These are phyloP conservation scores for Macaria liturata DNA, from an alignment of 2,888 invertebrate species.

Conservation along the genomic window DNA sequence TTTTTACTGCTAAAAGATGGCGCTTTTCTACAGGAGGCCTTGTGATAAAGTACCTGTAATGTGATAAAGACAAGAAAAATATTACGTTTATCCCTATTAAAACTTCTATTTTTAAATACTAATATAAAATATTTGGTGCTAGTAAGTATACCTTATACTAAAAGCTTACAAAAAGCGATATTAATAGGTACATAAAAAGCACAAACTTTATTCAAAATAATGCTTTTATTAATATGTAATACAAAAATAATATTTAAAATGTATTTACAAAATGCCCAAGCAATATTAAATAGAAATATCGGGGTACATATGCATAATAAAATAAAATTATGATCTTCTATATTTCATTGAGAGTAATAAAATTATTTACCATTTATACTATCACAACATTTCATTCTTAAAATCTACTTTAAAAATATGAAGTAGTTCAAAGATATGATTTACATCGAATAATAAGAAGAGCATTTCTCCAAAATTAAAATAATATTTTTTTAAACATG, in stretches of 20 bases:
- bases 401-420: constrained; percentile 4
- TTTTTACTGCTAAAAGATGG: no score
- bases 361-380: constrained; percentile 35
- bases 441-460: no score
- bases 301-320: constrained; percentile 11
- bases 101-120: no score
- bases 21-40: no score
- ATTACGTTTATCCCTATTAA: no score
- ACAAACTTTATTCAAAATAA: constrained; percentile 25
- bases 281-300: constrained; percentile 26
- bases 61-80: no score
- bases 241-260: constrained; percentile 7
- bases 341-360: constrained; percentile 17
- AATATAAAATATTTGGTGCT: no score
- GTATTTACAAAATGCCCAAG: constrained; percentile 42
- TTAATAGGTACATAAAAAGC: constrained; percentile 10
- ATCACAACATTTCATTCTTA: constrained; percentile 44
- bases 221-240: constrained; percentile 38
- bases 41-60: no score
- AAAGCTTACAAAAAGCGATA: constrained; percentile 1
- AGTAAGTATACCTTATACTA: no score
- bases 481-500: no score
- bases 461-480: no score
- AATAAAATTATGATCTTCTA: neutral
- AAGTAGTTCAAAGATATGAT: no score